A percentile compares a stretch with the other conserved stretches of the same genome.
Conservation (phyloP, 2,113 vertebrate species). For the Oncorhynchus nerka region DNA sequence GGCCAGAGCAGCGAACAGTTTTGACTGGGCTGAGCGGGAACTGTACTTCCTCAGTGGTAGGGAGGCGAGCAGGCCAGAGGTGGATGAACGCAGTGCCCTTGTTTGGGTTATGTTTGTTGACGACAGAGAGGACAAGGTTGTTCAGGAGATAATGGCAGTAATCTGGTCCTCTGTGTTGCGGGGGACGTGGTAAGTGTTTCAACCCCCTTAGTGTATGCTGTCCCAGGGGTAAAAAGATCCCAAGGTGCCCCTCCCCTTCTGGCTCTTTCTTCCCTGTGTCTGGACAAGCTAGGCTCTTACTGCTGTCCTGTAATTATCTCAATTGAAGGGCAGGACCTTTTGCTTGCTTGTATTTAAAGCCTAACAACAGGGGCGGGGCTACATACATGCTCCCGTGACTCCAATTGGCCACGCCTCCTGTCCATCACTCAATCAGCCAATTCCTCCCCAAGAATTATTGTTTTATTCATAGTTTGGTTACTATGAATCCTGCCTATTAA, state of each 20-base stretch:
- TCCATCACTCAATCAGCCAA: conserved; percentile 11
- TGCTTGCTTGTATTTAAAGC: conserved; percentile 19
- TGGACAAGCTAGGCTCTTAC: neutral
- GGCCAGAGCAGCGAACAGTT: too few species aligned
- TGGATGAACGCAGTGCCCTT: too few species aligned
- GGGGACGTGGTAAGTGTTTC: conserved; percentile 27
- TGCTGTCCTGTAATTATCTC: conserved; percentile 50
- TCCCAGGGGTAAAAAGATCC: neutral
- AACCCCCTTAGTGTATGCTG: conserved; percentile 21
- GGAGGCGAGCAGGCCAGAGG: too few species aligned
- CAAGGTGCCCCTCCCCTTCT: conserved; percentile 1
- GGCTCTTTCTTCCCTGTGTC: neutral
- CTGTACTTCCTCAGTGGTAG: too few species aligned
- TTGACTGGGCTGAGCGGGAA: too few species aligned
- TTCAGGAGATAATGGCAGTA: conserved; percentile 62
- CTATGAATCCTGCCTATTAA: too few species aligned
- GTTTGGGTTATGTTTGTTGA: conserved; percentile 54
- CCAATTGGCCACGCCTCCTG: conserved; percentile 10
- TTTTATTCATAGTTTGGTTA: too few species aligned
- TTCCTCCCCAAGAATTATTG: fast-evolving
- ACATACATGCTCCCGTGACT: conserved; percentile 3
- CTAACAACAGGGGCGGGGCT: neutral
- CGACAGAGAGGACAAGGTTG: conserved; percentile 26
- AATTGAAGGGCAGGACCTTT: conserved; percentile 27
- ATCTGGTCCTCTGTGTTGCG: conserved; percentile 39